phyloP scores from a whole-genome alignment of 2,113 vertebrate genomes.

The Myotis yumanensis region DNA sequence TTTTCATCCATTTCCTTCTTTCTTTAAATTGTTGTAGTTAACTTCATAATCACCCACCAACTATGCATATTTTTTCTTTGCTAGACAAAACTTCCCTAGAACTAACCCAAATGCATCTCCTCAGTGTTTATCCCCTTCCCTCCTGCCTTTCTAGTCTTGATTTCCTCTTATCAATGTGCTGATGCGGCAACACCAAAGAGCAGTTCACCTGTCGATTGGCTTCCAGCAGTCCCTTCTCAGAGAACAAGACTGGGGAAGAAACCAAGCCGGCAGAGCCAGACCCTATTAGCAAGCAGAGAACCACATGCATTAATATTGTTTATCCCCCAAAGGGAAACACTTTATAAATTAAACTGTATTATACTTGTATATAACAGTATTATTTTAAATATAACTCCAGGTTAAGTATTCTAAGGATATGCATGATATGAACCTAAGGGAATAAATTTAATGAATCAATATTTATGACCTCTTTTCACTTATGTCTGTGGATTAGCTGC shows the following conservation, averaged over 20 bases:
- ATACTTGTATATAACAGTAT: not conserved
- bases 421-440: not conserved
- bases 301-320: not conserved
- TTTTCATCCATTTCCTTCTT: not conserved
- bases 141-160: not conserved
- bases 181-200: not conserved
- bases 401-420: not conserved
- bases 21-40: not conserved
- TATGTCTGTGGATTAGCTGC: not conserved
- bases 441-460: slow-evolving; percentile 42
- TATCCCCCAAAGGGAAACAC: not conserved
- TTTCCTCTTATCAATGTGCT: not conserved
- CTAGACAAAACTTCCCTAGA: not conserved
- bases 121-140: accelerated
- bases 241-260: not conserved
- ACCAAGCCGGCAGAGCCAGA: not conserved
- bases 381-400: slow-evolving; percentile 35
- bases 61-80: not conserved
- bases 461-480: slow-evolving; percentile 27
- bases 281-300: not conserved
- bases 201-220: not conserved
- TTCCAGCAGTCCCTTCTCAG: not conserved
- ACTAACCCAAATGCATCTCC: not conserved
- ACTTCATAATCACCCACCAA: not conserved
- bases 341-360: slow-evolving; percentile 18